These are phyloP conservation scores for Drosophila recens DNA, from an alignment of 2,888 invertebrate genomes.

Conservation along the genomic window DNA sequence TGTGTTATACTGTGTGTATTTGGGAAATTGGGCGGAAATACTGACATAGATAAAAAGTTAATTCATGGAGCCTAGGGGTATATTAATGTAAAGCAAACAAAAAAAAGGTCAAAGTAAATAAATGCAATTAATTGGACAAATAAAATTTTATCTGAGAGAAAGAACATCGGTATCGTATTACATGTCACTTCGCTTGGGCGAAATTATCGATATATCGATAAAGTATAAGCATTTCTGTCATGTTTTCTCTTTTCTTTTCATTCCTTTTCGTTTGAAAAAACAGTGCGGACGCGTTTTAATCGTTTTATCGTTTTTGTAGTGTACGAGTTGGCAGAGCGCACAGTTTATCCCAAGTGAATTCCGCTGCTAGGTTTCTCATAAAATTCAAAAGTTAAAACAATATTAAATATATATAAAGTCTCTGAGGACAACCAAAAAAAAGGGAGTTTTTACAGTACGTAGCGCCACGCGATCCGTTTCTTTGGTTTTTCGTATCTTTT, in stretches of 20 bases:
- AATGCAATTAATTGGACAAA: neutral
- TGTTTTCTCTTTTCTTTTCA: constrained; percentile 54
- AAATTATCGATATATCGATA: constrained; percentile 53
- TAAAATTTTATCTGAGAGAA: neutral
- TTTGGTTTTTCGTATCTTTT: constrained; percentile 21
- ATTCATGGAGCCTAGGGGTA: neutral
- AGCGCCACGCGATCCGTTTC: constrained; percentile 16
- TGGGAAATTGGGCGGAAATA: neutral
- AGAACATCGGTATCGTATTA: constrained; percentile 18
- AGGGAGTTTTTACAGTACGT: constrained; percentile 28
- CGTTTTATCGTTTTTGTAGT: constrained; percentile 48
- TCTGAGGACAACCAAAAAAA: constrained; percentile 6
- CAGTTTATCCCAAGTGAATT: constrained; percentile 44
- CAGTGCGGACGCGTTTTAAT: constrained; percentile 56
- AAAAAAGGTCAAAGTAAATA: neutral
- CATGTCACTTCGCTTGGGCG: neutral
- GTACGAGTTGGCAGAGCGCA: constrained; percentile 57
- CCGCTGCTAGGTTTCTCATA: constrained; percentile 9
- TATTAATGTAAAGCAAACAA: neutral
- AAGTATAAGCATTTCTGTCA: constrained; percentile 28
- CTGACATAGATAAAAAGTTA: no score
- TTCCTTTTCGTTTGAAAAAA: constrained; percentile 50
- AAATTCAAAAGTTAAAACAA: constrained; percentile 39
- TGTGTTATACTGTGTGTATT: neutral
- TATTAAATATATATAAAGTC: constrained; percentile 6